These are phyloP conservation scores for Agrotis clavis DNA, from an alignment of 2,888 invertebrate genomes.

Conservation along the genomic window DNA sequence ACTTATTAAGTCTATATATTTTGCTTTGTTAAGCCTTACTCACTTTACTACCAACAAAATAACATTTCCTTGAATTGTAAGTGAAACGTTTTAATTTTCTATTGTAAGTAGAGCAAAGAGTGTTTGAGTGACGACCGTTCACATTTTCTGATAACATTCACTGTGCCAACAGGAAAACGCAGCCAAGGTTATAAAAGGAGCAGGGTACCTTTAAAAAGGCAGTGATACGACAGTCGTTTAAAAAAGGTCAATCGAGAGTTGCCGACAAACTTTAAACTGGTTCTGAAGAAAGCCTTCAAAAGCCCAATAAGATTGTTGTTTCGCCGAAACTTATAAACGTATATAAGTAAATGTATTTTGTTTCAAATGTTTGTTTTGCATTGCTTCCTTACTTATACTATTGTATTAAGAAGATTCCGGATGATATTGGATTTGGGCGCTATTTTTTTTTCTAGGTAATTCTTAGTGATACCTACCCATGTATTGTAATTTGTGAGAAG, in stretches of 20 bases:
- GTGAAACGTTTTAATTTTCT: constrained; percentile 32
- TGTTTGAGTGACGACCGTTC: constrained; percentile 34
- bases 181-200: constrained; percentile 61
- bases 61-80: not conserved
- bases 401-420: constrained; percentile 32
- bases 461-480: not conserved
- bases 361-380: constrained; percentile 49
- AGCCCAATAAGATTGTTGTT: constrained; percentile 69
- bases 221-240: constrained; percentile 66
- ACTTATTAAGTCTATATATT: too few relatives aligned
- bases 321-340: constrained; percentile 62
- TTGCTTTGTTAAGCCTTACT: not conserved
- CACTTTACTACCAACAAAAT: not conserved
- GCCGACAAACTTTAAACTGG: constrained; percentile 75
- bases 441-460: not conserved
- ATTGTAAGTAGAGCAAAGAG: constrained; percentile 30
- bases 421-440: constrained; percentile 28
- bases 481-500: not conserved
- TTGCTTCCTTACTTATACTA: constrained; percentile 8
- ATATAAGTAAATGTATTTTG: constrained; percentile 62
- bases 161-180: constrained; percentile 64
- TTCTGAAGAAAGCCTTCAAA: constrained; percentile 75
- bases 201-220: constrained; percentile 68
- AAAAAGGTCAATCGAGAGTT: constrained; percentile 75
- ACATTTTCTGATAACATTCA: constrained; percentile 56